Evolutionary conservation across 1,140 invertebrate species (phyloP).

Genomic region (Hylyphantes graminicola): DNA sequence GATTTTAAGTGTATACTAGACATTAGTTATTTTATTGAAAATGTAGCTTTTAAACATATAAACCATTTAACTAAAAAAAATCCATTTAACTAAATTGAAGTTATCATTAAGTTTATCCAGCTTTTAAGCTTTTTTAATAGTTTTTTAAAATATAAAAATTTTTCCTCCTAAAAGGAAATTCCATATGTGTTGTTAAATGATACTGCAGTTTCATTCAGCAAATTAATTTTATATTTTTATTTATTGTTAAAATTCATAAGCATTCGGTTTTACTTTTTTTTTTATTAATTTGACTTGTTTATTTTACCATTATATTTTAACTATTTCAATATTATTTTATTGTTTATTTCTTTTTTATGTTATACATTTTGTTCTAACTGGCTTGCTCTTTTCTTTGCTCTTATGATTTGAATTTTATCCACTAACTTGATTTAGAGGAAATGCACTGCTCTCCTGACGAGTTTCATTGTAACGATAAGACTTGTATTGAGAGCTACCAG

Average conservation of each 20-base stretch:
- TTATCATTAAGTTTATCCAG: no score
- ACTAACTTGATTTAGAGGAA: conserved; percentile 54
- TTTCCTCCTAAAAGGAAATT: no score
- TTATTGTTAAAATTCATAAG: not conserved
- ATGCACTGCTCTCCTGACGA: conserved; percentile 57
- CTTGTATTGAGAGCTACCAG: conserved; percentile 92
- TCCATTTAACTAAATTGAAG: no score
- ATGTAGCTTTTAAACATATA: no score
- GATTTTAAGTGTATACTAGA: no score
- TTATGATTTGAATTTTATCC: conserved; percentile 50
- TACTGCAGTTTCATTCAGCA: not conserved
- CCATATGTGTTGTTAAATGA: no score
- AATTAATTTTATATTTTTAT: not conserved
- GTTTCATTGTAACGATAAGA: conserved; percentile 64
- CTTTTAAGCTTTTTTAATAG: no score
- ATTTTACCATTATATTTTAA: not conserved
- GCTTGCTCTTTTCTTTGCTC: conserved; percentile 27
- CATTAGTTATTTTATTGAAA: no score
- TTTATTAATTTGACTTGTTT: not conserved
- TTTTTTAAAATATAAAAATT: no score
- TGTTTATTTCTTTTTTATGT: not conserved
- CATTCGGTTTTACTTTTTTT: not conserved
- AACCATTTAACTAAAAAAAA: no score
- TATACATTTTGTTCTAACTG: not conserved
- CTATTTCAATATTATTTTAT: not conserved